Conservation (phyloP, 2,113 vertebrate genomes). For the Dromas ardeola region DNA sequence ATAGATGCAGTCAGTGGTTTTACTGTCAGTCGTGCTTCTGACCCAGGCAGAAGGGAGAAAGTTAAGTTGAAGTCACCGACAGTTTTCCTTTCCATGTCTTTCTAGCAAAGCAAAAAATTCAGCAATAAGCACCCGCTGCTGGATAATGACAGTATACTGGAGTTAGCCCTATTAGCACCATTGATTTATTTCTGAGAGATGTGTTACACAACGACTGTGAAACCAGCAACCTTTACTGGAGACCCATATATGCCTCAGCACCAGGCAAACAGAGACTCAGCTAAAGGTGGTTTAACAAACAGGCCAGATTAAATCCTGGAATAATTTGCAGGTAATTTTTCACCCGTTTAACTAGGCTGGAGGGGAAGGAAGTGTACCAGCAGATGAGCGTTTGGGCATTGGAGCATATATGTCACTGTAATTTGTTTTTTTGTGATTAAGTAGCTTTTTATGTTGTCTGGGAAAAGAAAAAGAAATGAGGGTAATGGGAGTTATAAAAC, state of each 20-base stretch:
- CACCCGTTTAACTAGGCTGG: neutral
- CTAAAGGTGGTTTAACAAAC: neutral
- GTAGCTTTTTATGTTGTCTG: neutral
- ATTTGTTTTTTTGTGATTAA: conserved; percentile 2
- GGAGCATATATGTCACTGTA: neutral
- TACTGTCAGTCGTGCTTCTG: neutral
- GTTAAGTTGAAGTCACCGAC: neutral
- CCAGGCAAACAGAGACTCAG: neutral
- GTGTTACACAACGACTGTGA: neutral
- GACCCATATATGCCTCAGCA: neutral
- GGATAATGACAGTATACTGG: neutral
- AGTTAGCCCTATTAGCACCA: neutral
- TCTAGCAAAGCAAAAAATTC: neutral
- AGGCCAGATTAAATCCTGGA: neutral
- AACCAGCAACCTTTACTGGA: neutral
- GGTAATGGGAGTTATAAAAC: neutral
- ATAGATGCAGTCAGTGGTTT: neutral
- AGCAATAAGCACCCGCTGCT: neutral
- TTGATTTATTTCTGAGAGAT: neutral
- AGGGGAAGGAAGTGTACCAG: neutral
- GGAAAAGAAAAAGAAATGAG: neutral
- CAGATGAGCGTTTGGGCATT: neutral
- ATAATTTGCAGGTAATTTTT: neutral
- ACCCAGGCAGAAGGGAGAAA: neutral
- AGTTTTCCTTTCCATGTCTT: neutral